These are phyloP conservation scores for Pachypanchax playfairii DNA, from an alignment of 2,113 vertebrate genomes.

Conservation along the genomic window DNA sequence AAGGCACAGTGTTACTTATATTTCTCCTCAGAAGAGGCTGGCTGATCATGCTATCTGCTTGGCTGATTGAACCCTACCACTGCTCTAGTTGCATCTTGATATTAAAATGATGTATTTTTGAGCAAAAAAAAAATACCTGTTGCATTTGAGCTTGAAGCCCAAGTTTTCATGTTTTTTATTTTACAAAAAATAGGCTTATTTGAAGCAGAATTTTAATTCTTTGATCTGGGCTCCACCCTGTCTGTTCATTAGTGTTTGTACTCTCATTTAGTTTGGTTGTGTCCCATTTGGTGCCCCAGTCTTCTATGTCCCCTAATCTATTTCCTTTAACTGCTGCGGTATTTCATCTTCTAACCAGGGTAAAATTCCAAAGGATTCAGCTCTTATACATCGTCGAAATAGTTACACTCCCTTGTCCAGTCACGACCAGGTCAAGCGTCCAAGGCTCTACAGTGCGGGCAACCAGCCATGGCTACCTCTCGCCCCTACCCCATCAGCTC, in stretches of 20 bases:
- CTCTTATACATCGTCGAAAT: conserved; percentile 89
- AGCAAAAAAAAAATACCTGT: neutral
- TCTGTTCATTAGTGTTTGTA: neutral
- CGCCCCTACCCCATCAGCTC: conserved; percentile 78
- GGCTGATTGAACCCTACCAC: conserved; percentile 32
- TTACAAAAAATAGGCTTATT: neutral
- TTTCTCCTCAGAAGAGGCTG: conserved; percentile 15
- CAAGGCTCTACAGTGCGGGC: conserved; percentile 92
- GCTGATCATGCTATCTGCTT: conserved; percentile 45
- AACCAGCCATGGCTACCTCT: conserved; percentile 87
- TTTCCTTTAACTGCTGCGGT: conserved; percentile 66
- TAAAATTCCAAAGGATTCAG: conserved; percentile 78
- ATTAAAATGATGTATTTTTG: neutral
- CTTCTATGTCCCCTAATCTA: conserved; percentile 14
- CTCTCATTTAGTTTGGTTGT: conserved; percentile 27
- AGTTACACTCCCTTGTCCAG: conserved; percentile 95
- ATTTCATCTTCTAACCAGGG: conserved; percentile 83
- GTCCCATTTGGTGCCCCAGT: conserved; percentile 19
- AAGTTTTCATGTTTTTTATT: neutral
- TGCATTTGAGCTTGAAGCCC: neutral
- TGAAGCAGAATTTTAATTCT: neutral
- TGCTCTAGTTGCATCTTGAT: conserved; percentile 23
- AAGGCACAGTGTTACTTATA: conserved; percentile 9
- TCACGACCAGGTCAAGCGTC: conserved; percentile 88
- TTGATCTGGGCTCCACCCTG: neutral